These are phyloP conservation scores for Cricetomys ansorgei DNA, from an alignment of 2,113 vertebrate genomes.

Conservation along the genomic window DNA sequence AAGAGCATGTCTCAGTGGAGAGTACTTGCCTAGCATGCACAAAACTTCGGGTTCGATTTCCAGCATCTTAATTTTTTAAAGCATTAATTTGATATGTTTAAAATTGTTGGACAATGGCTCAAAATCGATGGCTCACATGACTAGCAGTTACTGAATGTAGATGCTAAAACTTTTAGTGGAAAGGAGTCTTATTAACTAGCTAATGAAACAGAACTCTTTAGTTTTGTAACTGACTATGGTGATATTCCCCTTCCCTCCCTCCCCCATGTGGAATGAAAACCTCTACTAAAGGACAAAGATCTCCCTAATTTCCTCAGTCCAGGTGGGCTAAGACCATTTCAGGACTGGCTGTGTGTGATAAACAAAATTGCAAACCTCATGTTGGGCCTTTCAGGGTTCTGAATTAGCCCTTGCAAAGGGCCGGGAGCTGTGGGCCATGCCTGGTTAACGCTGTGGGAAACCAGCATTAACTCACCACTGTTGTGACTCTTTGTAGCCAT, in stretches of 20 bases:
- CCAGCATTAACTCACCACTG: constrained; percentile 53
- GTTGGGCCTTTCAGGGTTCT: background rate
- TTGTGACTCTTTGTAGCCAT: constrained; percentile 57
- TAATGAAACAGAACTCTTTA: background rate
- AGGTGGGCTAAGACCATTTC: background rate
- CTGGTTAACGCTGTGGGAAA: constrained; percentile 9
- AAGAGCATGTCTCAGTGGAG: too few species aligned
- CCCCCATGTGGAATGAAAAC: background rate
- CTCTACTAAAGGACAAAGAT: background rate
- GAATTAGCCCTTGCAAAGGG: background rate
- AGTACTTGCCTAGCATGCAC: background rate
- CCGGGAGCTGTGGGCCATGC: background rate
- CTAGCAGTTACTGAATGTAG: background rate
- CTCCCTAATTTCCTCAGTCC: background rate
- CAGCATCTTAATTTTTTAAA: background rate
- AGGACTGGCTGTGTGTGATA: background rate
- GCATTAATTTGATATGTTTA: background rate
- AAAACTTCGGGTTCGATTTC: background rate
- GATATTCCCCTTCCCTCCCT: background rate
- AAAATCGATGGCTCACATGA: background rate
- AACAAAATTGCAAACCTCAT: constrained; percentile 27
- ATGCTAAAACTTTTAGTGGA: background rate
- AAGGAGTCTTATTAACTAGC: background rate
- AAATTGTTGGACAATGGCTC: background rate
- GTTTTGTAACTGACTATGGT: background rate